Base-by-base conservation (phyloP, 2,113 vertebrate genomes). In the Gavialis gangeticus region DNA sequence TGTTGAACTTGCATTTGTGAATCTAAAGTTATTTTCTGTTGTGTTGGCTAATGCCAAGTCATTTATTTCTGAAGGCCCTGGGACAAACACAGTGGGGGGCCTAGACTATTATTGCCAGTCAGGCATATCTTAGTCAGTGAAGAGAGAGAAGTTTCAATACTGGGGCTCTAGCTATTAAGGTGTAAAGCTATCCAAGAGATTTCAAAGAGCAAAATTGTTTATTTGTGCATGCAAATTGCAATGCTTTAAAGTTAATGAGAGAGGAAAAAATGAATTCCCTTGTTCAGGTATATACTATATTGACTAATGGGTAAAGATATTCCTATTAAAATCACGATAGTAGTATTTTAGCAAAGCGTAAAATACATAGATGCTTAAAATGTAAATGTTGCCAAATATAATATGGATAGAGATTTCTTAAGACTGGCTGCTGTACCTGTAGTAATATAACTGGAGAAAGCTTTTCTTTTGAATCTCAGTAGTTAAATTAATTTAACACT, bases 181-280 rank as follows among this genome's bases (percentile, higher is more conserved):
- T 22, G 21, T 22, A 73, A 46, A 71, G 46, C 34, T 24, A 73
- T 7, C 12, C 46, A 73, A 37, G 34, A 24, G 24, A 73, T 22
- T 46, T 73, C 69, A 24, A 22, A 34, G 69, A 22, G 9, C 34
- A 30, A 73, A 19, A 24, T 37, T 22, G 34, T 34, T 71, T 37
- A 34, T 73, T 24, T 37, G 22, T 24, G 24, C 19, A 46, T 73
- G 69, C 34, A 73, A 71, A 73, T 22, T 12, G 34, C 21, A 1
- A 2, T 0, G 1, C 59, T 46, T 1, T 1, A 46, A 1, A 54
- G n/a, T 62, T 12, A 22, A 1, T 11, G 25, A 88, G 64, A 18
- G 46, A 46, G 46, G 46, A 46, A 87, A 89, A 79, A 21, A 7
- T 4, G 81, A 76, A 55, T 37, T 4, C 8, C 12, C 6, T 73